A percentile compares a stretch with the other conserved stretches of the same genome.
phyloP scores from a whole-genome alignment of 2,888 invertebrate genomes.

The Chrysolina oricalcia region DNA sequence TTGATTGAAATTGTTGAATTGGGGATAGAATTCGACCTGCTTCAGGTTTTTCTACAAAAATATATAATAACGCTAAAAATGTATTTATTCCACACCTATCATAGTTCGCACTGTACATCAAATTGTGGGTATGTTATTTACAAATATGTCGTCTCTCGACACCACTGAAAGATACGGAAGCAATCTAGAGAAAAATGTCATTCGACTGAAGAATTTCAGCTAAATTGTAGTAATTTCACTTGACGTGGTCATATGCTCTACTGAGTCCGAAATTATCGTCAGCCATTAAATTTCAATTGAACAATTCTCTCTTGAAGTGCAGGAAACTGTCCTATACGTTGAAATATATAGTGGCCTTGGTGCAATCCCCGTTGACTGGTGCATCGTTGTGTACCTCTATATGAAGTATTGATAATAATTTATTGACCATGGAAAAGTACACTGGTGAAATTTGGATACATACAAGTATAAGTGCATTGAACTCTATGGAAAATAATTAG shows the following conservation, averaged over 20 bases:
- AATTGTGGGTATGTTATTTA: neutral
- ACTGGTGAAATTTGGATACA: too few relatives aligned
- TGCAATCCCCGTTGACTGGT: neutral
- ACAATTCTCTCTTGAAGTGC: constrained; percentile 57
- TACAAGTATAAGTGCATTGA: too few relatives aligned
- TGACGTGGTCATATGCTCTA: constrained; percentile 58
- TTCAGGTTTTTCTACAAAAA: too few relatives aligned
- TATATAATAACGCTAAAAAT: too few relatives aligned
- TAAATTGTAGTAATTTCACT: constrained; percentile 55
- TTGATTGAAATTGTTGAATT: too few relatives aligned
- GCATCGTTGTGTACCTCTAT: neutral
- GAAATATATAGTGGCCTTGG: neutral
- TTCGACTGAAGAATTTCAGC: constrained; percentile 31
- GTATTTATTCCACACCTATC: too few relatives aligned
- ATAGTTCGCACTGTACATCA: too few relatives aligned
- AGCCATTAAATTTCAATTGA: constrained; percentile 62
- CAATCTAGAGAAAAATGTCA: neutral
- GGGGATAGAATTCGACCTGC: too few relatives aligned
- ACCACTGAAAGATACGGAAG: neutral
- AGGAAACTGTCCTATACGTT: neutral
- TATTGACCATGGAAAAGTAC: too few relatives aligned
- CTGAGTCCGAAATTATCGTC: constrained; percentile 57
- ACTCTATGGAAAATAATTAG: too few relatives aligned
- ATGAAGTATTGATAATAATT: too few relatives aligned
- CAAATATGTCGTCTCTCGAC: neutral